Conservation (phyloP, 2,888 invertebrate species). For the Agelastica alni region DNA sequence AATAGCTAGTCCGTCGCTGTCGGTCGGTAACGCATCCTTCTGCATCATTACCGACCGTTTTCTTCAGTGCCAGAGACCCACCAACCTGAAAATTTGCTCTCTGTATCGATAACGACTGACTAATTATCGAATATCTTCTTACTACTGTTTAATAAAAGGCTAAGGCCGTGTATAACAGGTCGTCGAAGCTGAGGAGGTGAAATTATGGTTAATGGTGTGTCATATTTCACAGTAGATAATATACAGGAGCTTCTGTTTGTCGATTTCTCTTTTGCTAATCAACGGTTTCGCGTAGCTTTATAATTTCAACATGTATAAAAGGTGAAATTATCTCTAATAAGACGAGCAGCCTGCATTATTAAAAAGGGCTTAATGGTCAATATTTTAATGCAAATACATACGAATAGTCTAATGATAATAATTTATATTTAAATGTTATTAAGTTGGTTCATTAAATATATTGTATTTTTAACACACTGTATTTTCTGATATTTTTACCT, state of each 20-base stretch:
- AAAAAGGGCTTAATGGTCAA: too few relatives aligned
- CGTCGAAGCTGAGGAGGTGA: slow-evolving; percentile 16
- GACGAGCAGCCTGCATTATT: too few relatives aligned
- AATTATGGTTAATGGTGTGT: slow-evolving; percentile 25
- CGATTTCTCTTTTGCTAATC: slow-evolving; percentile 3
- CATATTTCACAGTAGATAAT: slow-evolving; percentile 21
- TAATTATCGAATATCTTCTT: slow-evolving; percentile 36
- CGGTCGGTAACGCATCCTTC: slow-evolving; percentile 36
- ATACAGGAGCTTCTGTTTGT: slow-evolving; percentile 2
- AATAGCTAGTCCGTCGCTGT: slow-evolving; percentile 24
- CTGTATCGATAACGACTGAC: slow-evolving; percentile 35
- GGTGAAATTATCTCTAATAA: too few relatives aligned
- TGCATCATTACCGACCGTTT: slow-evolving; percentile 35
- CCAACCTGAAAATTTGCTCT: slow-evolving; percentile 28
- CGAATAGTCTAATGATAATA: too few relatives aligned
- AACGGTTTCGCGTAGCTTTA: not conserved
- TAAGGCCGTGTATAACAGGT: slow-evolving; percentile 26
- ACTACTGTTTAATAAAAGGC: slow-evolving; percentile 34
- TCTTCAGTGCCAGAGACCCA: slow-evolving; percentile 14
- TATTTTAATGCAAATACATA: too few relatives aligned
- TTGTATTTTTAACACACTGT: too few relatives aligned
- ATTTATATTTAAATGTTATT: too few relatives aligned
- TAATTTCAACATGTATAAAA: not conserved
- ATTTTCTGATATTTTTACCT: too few relatives aligned
- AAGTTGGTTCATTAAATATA: too few relatives aligned